A percentile compares a stretch with the other conserved stretches of the same genome.
These are phyloP conservation scores for Chaenocephalus aceratus DNA, from an alignment of 2,113 vertebrate species.

Conservation along the genomic window DNA sequence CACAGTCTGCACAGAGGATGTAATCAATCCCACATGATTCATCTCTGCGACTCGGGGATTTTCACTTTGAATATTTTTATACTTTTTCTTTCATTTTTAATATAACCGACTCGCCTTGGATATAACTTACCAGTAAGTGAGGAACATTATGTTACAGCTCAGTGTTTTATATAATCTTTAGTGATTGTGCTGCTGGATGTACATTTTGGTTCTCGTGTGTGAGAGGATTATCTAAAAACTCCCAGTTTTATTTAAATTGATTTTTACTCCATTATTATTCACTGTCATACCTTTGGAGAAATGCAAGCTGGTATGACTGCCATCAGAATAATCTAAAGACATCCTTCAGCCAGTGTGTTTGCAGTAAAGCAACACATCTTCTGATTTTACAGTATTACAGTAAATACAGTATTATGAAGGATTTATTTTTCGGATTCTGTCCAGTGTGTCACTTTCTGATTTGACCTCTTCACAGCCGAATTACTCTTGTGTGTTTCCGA, in stretches of 20 bases:
- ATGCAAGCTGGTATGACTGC: neutral
- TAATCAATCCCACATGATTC: slow-evolving; percentile 87
- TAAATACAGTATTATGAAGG: slow-evolving; percentile 12
- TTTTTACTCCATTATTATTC: neutral
- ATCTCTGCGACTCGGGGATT: slow-evolving; percentile 77
- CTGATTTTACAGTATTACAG: neutral
- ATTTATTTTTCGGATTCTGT: slow-evolving; percentile 23
- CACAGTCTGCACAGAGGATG: slow-evolving; percentile 84
- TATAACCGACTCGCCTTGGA: slow-evolving; percentile 70
- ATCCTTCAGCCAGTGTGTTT: neutral
- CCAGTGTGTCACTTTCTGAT: slow-evolving; percentile 62
- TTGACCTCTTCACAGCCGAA: slow-evolving; percentile 59
- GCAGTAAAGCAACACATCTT: slow-evolving; percentile 3
- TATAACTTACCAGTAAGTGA: slow-evolving; percentile 87
- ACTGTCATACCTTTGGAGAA: slow-evolving; percentile 37
- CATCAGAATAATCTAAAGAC: neutral
- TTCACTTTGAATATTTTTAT: slow-evolving; percentile 80
- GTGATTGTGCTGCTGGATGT: neutral
- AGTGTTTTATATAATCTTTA: slow-evolving; percentile 23
- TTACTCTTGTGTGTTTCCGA: slow-evolving; percentile 42
- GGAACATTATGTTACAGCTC: slow-evolving; percentile 60
- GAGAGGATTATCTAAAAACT: neutral
- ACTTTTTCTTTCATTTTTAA: slow-evolving; percentile 76
- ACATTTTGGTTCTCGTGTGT: slow-evolving; percentile 13
- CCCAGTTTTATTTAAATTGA: slow-evolving; percentile 29